phyloP scores from a whole-genome alignment of 1,140 invertebrate genomes.

The Penaeus japonicus region DNA sequence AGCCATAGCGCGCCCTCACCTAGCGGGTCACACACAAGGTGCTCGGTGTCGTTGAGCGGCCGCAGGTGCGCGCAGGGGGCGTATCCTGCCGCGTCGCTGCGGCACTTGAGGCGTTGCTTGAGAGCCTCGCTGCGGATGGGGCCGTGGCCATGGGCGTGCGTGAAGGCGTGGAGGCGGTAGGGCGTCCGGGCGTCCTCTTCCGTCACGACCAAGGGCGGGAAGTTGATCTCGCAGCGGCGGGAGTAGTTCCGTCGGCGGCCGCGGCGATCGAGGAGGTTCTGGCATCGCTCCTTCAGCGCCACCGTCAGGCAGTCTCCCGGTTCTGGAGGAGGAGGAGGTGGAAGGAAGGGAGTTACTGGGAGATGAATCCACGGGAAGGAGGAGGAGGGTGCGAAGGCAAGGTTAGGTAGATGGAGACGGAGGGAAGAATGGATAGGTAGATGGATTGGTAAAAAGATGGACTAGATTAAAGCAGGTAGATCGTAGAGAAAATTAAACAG shows the following conservation, averaged over 20 bases:
- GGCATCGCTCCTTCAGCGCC: slow-evolving; percentile 45
- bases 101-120: slow-evolving; percentile 40
- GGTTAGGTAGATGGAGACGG: too few species aligned
- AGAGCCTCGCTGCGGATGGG: neutral
- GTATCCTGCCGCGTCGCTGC: slow-evolving; percentile 62
- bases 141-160: neutral
- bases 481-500: neutral
- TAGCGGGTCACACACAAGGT: slow-evolving; percentile 67
- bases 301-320: slow-evolving; percentile 39
- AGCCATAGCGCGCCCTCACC: slow-evolving; percentile 26
- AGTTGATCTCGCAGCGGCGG: slow-evolving; percentile 66
- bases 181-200: slow-evolving; percentile 44
- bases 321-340: slow-evolving; percentile 1
- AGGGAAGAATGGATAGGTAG: too few species aligned
- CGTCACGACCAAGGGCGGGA: slow-evolving; percentile 64
- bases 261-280: slow-evolving; percentile 37
- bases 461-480: too few species aligned
- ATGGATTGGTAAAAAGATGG: too few species aligned
- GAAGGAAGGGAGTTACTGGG: neutral
- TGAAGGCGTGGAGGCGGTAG: slow-evolving; percentile 49
- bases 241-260: slow-evolving; percentile 19
- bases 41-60: slow-evolving; percentile 63
- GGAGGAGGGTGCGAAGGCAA: too few species aligned
- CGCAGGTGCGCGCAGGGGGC: slow-evolving; percentile 64
- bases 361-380: neutral